Evolutionary conservation across 2,888 invertebrate genomes (phyloP), one percentile per base, ranked within the genome.

Genomic region (Drosophila subquinaria): DNA sequence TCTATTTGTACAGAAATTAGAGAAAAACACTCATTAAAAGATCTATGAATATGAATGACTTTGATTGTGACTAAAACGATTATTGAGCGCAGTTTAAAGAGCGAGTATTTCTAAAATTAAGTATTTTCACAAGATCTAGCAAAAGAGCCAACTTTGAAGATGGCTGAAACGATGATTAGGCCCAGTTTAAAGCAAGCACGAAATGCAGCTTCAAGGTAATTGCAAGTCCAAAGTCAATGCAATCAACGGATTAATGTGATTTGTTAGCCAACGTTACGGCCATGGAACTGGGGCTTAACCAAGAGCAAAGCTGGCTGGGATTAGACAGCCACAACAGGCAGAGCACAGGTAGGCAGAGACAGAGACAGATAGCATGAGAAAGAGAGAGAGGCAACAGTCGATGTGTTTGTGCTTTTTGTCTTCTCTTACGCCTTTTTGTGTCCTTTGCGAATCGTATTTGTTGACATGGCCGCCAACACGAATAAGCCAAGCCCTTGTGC

Each of bases 241-340:
- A 80, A 76, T 81, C 81, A 71, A 52, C 53, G 77, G 76, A 59
- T 76, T 76, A 76, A 71, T 76, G 72, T 81, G 77, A 76, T 81
- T 76, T 81, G 81, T 81, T 70, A 65, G 72, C 70, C 61, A 55
- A 61, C 50, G 43, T 51, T 65, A 50, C 56, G 47, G 52, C 43
- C 48, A 55, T 48, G 48, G 51, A 50, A 38, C 27, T 38, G 53
- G 17, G 23, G n/a, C 42, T 51, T 55, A 71, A 27, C 45, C 17
- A 43, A 33, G 43, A 17, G 42, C 17, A 60, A 69, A 64, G 45
- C 69, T 66, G 56, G 45, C 55, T 35, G 15, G 70, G 67, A 67
- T 69, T 73, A 78, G 63, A 65, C 68, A 56, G 51, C 68, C 74
- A 52, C 75, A 66, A 36, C 36, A 51, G 40, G 9, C 55, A 13